Conservation (phyloP, 2,113 vertebrate species). For the Accipiter cooperii region DNA sequence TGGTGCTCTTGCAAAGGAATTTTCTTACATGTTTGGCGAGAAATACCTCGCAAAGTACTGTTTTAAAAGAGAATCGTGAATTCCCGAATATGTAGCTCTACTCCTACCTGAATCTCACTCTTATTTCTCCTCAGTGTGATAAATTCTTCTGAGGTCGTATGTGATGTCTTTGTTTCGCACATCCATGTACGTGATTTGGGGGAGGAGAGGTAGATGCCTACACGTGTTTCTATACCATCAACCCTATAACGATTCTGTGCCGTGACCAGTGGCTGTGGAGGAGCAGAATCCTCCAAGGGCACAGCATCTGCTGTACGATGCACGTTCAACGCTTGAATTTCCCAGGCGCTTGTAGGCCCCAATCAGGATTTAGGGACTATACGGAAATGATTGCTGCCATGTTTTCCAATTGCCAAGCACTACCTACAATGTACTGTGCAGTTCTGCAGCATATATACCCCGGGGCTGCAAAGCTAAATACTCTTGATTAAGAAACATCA, state of each 20-base stretch:
- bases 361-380: too few relatives aligned
- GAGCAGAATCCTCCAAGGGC: neutral
- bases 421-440: neutral
- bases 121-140: neutral
- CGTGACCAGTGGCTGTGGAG: neutral
- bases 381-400: neutral
- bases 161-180: neutral
- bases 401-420: neutral
- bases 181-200: fast-evolving
- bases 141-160: neutral
- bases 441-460: neutral
- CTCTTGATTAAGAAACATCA: neutral
- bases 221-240: fast-evolving
- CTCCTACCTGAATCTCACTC: neutral
- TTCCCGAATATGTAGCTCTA: fast-evolving
- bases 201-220: too few relatives aligned
- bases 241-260: too few relatives aligned
- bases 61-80: neutral
- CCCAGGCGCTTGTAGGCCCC: neutral
- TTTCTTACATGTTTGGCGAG: neutral
- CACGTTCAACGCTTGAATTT: neutral
- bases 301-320: fast-evolving
- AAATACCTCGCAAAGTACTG: fast-evolving
- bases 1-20: neutral
- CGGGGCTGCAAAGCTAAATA: neutral